phyloP scores from a whole-genome alignment of 2,797 vertebrate species.

The Alfaro cultratus region DNA sequence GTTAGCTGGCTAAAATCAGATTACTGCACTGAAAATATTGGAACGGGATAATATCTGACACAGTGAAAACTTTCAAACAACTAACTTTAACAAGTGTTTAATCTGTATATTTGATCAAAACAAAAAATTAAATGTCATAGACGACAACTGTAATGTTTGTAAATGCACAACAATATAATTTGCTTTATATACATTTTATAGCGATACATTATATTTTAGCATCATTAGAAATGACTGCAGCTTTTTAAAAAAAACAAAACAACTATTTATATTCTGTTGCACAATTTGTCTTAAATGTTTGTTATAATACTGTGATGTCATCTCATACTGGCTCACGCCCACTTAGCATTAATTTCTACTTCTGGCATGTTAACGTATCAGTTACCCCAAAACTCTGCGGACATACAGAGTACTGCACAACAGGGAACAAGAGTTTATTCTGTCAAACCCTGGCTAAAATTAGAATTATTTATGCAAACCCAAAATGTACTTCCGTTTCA shows the following conservation, averaged over 20 bases:
- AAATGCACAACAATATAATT: not conserved
- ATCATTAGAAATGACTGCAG: not conserved
- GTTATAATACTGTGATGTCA: not conserved
- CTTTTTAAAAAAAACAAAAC: too few relatives aligned
- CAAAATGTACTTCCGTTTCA: not conserved
- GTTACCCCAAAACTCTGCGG: not conserved
- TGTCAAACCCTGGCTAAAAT: not conserved
- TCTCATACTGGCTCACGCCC: not conserved
- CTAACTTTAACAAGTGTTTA: not conserved
- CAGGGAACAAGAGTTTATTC: not conserved
- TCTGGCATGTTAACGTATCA: not conserved
- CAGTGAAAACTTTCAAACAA: not conserved
- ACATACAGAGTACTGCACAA: not conserved
- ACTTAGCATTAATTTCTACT: not conserved
- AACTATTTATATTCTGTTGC: not conserved
- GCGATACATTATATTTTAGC: not conserved
- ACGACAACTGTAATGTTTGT: not conserved
- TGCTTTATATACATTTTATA: not conserved
- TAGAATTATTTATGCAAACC: not conserved
- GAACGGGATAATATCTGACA: not conserved
- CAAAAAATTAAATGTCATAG: not conserved
- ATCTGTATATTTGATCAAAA: not conserved
- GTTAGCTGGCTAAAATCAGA: not conserved
- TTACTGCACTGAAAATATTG: not conserved
- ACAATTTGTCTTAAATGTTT: not conserved